phyloP scores from a whole-genome alignment of 2,797 vertebrate species.

The Acanthopagrus latus region DNA sequence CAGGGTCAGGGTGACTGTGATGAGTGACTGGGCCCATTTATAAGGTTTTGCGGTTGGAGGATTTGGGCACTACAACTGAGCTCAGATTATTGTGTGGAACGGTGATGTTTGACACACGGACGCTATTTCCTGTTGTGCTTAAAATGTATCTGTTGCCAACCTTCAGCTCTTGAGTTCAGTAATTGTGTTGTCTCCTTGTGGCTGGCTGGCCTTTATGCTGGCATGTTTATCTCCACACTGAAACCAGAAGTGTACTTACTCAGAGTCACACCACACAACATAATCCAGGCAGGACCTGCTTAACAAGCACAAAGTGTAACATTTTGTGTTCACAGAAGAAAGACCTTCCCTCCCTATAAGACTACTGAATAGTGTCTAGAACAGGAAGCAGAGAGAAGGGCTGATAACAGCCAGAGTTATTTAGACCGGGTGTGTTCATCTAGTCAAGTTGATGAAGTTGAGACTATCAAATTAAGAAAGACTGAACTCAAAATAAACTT shows the following conservation, averaged over 20 bases:
- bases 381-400: constrained; percentile 23
- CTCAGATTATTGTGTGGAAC: constrained; percentile 20
- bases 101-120: constrained; percentile 27
- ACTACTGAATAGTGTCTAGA: background rate
- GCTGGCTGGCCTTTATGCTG: constrained; percentile 4
- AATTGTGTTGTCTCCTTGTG: constrained; percentile 13
- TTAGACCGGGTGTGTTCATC: constrained; percentile 6
- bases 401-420: background rate
- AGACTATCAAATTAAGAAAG: background rate
- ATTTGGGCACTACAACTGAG: constrained; percentile 38
- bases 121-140: constrained; percentile 66
- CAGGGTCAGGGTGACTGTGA: constrained; percentile 53
- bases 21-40: constrained; percentile 27
- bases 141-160: constrained; percentile 27
- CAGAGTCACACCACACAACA: background rate
- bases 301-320: constrained; percentile 3
- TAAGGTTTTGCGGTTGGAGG: constrained; percentile 34
- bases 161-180: constrained; percentile 17
- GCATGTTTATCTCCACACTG: constrained; percentile 17
- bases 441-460: background rate
- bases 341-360: background rate
- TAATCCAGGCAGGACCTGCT: background rate
- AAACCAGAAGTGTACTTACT: constrained; percentile 15
- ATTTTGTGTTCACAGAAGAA: constrained; percentile 19
- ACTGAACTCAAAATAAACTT: background rate